Base-by-base conservation (phyloP, 2,797 vertebrate genomes). In the Uromys caudimaculatus region DNA sequence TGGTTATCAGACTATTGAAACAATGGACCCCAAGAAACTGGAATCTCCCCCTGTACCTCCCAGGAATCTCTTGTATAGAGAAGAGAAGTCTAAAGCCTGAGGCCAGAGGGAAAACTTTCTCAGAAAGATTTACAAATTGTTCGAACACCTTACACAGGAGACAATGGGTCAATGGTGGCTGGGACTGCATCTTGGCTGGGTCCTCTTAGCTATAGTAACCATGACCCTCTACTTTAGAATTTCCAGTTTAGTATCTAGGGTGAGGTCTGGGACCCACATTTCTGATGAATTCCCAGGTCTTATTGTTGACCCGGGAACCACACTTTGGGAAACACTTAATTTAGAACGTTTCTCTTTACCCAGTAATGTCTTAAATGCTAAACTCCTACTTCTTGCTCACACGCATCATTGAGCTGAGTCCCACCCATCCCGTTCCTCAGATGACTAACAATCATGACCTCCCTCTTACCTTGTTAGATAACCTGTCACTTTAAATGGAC, bases 391-490 rank as follows among this genome's bases (percentile, higher is more conserved):
- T 23, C 27, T n/a, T 19, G 24, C 60, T 91, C 85, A 85, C 62
- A 44, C 0, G 0, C 83, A 32, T 81, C 89, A 71, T 1, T 54
- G 84, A 92, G 64, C 52, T 69, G 21, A 21, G 38, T 84, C 35
- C 81, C 24, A 35, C 60, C 27, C 7, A 0, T 54, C 17, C 90
- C 67, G 50, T 58, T 67, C 52, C 58, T 88, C 44, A 54, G 44
- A 58, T 91, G 86, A 91, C 90, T 88, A 88, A 93, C 35, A 75
- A 27, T 19, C 35, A 3, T 89, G 93, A 76, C 92, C 96, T 95
- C 75, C 56, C 86, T 94, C 76, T 97, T 93, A 95, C 93, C 97
- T 97, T 78, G 69, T 91, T 94, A 93, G 91, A 95, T 96, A 97
- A 96, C 69, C 32, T 89, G 35, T 58, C 56, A 2, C 77, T 96